Evolutionary conservation across 2,888 invertebrate genomes (phyloP), one percentile per base, ranked within the genome.

Genomic region (Drosophila setosimentum): DNA sequence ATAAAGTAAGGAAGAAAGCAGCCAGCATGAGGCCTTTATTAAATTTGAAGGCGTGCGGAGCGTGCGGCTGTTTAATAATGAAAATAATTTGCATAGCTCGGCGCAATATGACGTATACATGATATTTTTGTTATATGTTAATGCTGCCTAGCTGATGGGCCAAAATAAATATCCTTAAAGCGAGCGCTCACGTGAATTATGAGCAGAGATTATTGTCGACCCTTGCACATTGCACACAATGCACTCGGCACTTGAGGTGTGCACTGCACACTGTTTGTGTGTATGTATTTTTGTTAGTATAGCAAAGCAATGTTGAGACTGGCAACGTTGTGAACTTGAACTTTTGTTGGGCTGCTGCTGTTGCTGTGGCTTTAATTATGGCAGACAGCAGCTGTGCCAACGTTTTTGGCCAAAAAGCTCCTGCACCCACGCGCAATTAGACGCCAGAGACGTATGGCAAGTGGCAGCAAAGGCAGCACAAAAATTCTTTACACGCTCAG

Each of bases 101-200:
- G 68, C 71, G 29, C 76, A 65, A 63, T 71, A 65, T 79, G 76
- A 66, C 78, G 78, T 79, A 76, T 78, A 78, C 78, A 75, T 72
- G 67, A 78, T 78, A 61, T 66, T 33, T 29, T 35, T 27, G 50
- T 11, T 21, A 27, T 32, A 30, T 40, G 35, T 13, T 29, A 37
- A 40, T 27, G 16, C 29, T 49, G 54, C 24, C 11, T 10, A 6
- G 37, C n/a, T 30, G 40, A 54, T 32, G 60, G 49, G 13, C 7
- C 40, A 67, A 55, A 63, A 67, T 60, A 54, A 60, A 60, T 53
- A 40, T 53, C 48, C 57, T 68, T 64, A 70, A 78, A 55, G 58
- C 37, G 13, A 32, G 18, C 32, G 64, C 55, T n/a, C 62, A 40
- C 32, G 40, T 62, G 33, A 69, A 57, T 57, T 59, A 48, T 60